A percentile compares a stretch with the other conserved stretches of the same genome.
phyloP scores from a whole-genome alignment of 2,888 invertebrate species.

The Sialis lutaria region DNA sequence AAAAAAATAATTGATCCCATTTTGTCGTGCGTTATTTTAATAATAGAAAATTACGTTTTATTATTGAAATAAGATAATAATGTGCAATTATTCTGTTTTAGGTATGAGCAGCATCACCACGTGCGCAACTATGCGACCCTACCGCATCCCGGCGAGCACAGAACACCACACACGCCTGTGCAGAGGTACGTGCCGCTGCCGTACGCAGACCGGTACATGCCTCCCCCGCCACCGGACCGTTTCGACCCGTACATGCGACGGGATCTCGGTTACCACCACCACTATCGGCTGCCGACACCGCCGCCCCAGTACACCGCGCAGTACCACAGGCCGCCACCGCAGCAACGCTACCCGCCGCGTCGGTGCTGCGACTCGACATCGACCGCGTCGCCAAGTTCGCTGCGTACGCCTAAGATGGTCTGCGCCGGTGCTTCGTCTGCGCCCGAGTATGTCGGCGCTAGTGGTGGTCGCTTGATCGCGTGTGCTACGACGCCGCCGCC shows the following conservation, averaged over 20 bases:
- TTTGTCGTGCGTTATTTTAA: too few relatives aligned
- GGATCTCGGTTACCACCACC: conserved; percentile 34
- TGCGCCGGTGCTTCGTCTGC: conserved; percentile 18
- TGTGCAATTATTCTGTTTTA: too few relatives aligned
- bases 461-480: conserved; percentile 38
- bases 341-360: conserved; percentile 22
- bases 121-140: conserved; percentile 22
- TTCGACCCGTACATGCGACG: conserved; percentile 39
- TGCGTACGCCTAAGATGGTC: conserved; percentile 23
- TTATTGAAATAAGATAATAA: too few relatives aligned
- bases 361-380: conserved; percentile 12
- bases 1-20: too few relatives aligned
- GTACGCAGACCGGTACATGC: conserved; percentile 21
- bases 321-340: conserved; percentile 18
- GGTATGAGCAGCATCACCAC: conserved; percentile 36
- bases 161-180: conserved; percentile 20
- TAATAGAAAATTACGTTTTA: too few relatives aligned
- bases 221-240: not conserved
- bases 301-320: conserved; percentile 14
- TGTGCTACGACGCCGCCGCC: conserved; percentile 21
- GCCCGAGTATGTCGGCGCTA: conserved; percentile 43
- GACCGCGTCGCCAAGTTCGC: conserved; percentile 12
- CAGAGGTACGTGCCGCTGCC: conserved; percentile 29
- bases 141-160: conserved; percentile 1
- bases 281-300: conserved; percentile 35